Conservation (phyloP, 2,797 vertebrate genomes). For the Scarus forsteni region DNA sequence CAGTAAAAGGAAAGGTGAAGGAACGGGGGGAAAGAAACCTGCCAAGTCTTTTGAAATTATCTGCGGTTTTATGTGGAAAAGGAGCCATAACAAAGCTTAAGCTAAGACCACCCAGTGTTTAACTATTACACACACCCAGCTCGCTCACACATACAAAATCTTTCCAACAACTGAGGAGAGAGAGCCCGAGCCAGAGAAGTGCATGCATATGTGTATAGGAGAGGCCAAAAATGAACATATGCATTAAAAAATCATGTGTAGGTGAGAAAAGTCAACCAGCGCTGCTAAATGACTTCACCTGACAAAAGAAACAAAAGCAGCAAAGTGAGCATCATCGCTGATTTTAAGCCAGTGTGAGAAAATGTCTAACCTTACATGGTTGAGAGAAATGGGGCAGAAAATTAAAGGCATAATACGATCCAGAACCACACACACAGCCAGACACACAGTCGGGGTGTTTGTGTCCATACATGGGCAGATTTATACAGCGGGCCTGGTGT, state of each 20-base stretch:
- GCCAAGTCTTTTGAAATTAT: constrained; percentile 31
- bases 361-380: constrained; percentile 54
- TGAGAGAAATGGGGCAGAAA: constrained; percentile 75
- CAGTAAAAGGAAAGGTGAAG: constrained; percentile 19
- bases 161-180: constrained; percentile 31
- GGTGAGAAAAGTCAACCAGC: not conserved
- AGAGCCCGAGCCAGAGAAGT: constrained; percentile 10
- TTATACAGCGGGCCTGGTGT: constrained; percentile 61
- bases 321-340: constrained; percentile 20
- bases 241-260: not conserved
- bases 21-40: constrained; percentile 36
- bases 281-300: not conserved
- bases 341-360: constrained; percentile 42
- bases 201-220: constrained; percentile 6
- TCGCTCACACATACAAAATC: constrained; percentile 29
- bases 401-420: constrained; percentile 70
- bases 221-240: constrained; percentile 2
- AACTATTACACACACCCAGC: constrained; percentile 45
- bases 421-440: constrained; percentile 35
- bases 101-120: constrained; percentile 77
- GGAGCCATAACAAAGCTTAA: constrained; percentile 53
- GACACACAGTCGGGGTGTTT: constrained; percentile 40
- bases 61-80: constrained; percentile 77
- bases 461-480: constrained; percentile 81
- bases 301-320: constrained; percentile 18